Percentiles rank a stretch among this genome's conserved stretches.
These are phyloP conservation scores for Lindbergichthys nudifrons DNA, from an alignment of 2,797 vertebrate species.

Conservation along the genomic window DNA sequence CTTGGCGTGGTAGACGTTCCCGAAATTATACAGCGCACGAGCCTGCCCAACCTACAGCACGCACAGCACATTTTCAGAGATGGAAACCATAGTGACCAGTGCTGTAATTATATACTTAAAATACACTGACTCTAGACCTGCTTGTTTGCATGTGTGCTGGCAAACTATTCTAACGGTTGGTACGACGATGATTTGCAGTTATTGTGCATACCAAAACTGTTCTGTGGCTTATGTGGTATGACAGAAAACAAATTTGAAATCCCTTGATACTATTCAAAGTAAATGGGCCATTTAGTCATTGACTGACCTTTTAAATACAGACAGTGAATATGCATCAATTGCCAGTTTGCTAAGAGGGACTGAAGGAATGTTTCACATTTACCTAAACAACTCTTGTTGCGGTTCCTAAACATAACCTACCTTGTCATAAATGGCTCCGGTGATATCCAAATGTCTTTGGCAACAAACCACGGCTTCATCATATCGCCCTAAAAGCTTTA, in stretches of 20 bases:
- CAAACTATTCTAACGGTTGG: conserved; percentile 66
- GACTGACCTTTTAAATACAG: conserved; percentile 7
- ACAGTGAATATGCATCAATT: neutral
- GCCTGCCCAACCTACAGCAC: conserved; percentile 93
- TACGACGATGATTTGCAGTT: conserved; percentile 11
- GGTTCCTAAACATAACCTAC: conserved; percentile 70
- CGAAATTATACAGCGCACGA: conserved; percentile 96
- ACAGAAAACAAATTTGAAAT: conserved; percentile 37
- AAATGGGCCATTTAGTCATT: conserved; percentile 6
- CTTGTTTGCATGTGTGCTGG: conserved; percentile 49
- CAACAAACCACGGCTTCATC: conserved; percentile 95
- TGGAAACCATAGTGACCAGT: conserved; percentile 67
- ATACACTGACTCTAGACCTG: conserved; percentile 70
- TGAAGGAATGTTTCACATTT: neutral
- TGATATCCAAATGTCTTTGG: conserved; percentile 95
- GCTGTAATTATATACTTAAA: conserved; percentile 80
- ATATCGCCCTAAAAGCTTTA: conserved; percentile 95
- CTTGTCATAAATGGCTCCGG: conserved; percentile 93
- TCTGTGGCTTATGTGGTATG: conserved; percentile 31
- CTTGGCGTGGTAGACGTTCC: conserved; percentile 96
- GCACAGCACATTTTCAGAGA: conserved; percentile 70
- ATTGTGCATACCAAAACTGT: conserved; percentile 25
- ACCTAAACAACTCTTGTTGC: neutral
- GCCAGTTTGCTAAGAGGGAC: neutral
- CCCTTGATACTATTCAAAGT: conserved; percentile 35